Evolutionary conservation across 2,888 invertebrate species (phyloP).

Genomic region (Acrobasis consociella): DNA sequence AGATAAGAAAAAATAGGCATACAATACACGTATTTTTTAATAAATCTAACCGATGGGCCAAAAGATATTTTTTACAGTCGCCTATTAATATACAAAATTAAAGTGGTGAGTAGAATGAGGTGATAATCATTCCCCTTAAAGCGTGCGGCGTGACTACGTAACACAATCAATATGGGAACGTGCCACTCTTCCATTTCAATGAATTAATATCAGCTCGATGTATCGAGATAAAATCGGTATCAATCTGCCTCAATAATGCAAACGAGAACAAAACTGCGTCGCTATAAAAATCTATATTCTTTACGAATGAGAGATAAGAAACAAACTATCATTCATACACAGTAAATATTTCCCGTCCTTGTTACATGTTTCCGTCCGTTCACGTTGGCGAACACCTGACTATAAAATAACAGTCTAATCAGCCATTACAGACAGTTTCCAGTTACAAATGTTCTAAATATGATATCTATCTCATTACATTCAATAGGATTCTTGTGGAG

Average conservation of each 20-base stretch:
- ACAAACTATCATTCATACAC: neutral
- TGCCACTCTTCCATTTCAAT: constrained; percentile 9
- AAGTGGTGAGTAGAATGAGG: neutral
- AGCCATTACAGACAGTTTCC: constrained; percentile 3
- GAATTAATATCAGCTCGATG: constrained; percentile 18
- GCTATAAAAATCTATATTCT: neutral
- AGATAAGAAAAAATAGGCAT: too few species aligned
- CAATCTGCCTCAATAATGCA: constrained; percentile 22
- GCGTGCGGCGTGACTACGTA: neutral
- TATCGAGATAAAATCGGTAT: constrained; percentile 24
- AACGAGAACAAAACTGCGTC: neutral
- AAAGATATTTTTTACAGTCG: too few species aligned
- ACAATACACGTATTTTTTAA: too few species aligned
- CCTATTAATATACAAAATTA: too few species aligned
- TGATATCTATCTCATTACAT: neutral
- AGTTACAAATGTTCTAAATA: constrained; percentile 1
- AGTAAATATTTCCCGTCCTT: constrained; percentile 11
- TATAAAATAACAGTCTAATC: neutral
- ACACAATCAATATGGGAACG: constrained; percentile 9
- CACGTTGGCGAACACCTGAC: constrained; percentile 17
- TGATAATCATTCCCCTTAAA: neutral
- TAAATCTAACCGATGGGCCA: too few species aligned
- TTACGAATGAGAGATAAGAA: constrained; percentile 2
- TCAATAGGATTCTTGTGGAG: neutral
- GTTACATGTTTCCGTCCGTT: constrained; percentile 6